Conservation (phyloP, 2,888 invertebrate genomes). For the Malachius bipustulatus region DNA sequence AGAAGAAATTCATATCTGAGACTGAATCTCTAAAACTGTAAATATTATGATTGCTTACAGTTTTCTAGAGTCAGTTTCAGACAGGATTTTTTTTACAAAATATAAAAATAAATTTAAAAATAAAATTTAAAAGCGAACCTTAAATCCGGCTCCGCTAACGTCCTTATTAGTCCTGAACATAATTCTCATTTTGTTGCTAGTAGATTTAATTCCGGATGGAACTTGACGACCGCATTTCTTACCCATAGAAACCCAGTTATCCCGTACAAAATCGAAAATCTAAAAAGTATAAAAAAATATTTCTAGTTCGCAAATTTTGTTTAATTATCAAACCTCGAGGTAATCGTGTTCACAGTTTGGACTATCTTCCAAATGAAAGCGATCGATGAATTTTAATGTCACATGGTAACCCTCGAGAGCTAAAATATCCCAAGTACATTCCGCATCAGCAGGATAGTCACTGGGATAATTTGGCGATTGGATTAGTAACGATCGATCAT, state of each 20-base stretch:
- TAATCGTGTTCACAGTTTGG: slow-evolving; percentile 64
- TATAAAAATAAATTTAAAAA: too few species aligned
- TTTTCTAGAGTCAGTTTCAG: too few species aligned
- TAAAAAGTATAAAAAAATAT: too few species aligned
- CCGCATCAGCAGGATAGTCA: slow-evolving; percentile 58
- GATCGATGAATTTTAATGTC: slow-evolving; percentile 50
- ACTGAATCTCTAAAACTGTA: too few species aligned
- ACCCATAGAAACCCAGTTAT: slow-evolving; percentile 42
- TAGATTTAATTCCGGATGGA: slow-evolving; percentile 48
- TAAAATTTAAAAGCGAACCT: slow-evolving; percentile 33
- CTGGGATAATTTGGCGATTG: slow-evolving; percentile 49
- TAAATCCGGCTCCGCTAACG: slow-evolving; percentile 62
- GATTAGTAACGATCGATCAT: slow-evolving; percentile 37
- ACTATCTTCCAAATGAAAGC: slow-evolving; percentile 64
- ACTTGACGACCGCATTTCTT: slow-evolving; percentile 56
- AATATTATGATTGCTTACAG: too few species aligned
- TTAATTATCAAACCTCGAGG: slow-evolving; percentile 42
- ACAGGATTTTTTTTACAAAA: too few species aligned
- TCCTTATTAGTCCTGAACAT: slow-evolving; percentile 57
- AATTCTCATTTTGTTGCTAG: slow-evolving; percentile 52
- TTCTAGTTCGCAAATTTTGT: not conserved
- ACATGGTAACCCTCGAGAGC: slow-evolving; percentile 54
- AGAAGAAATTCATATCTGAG: too few species aligned
- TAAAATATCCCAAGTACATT: slow-evolving; percentile 68
- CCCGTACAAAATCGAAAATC: slow-evolving; percentile 34